Percentiles rank a stretch among this genome's conserved stretches.
Conservation (phyloP, 30 jellyfish, hydroid and myxozoan species). For the Phacellophora camtschatica region DNA sequence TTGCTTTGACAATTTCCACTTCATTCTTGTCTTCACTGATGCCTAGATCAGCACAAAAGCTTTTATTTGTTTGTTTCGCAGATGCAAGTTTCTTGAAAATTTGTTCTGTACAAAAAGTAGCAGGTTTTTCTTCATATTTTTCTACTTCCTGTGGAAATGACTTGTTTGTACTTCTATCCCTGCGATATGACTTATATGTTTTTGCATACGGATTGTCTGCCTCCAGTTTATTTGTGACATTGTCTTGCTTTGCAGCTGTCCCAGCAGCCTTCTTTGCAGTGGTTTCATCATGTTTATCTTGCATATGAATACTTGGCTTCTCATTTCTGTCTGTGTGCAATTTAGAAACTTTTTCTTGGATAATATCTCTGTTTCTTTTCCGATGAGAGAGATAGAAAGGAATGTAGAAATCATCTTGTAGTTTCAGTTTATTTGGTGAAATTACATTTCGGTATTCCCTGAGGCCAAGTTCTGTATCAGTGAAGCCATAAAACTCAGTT, state of each 20-base stretch:
- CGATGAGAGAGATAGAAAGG: conserved; percentile 54
- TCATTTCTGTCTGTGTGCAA: background rate
- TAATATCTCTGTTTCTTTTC: conserved; percentile 47
- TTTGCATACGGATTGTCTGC: conserved; percentile 73
- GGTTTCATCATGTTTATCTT: background rate
- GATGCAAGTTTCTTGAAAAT: too few species aligned
- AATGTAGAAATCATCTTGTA: conserved; percentile 53
- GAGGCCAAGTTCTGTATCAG: conserved; percentile 53
- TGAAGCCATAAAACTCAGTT: conserved; percentile 62
- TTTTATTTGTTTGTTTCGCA: too few species aligned
- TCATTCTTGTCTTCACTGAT: too few species aligned
- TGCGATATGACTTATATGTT: conserved; percentile 57
- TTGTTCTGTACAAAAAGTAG: too few species aligned
- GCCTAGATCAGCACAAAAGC: too few species aligned
- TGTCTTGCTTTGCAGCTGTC: background rate
- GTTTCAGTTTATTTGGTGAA: conserved; percentile 65
- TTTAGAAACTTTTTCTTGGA: background rate
- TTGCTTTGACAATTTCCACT: background rate
- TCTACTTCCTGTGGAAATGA: background rate
- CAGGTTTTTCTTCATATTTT: too few species aligned
- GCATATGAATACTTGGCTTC: background rate
- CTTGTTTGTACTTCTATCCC: conserved; percentile 36
- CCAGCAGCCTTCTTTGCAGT: background rate
- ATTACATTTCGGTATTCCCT: conserved; percentile 55
- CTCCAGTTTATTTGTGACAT: background rate